phyloP scores from a whole-genome alignment of 2,797 vertebrate genomes.

The Sebastes nivosus region DNA sequence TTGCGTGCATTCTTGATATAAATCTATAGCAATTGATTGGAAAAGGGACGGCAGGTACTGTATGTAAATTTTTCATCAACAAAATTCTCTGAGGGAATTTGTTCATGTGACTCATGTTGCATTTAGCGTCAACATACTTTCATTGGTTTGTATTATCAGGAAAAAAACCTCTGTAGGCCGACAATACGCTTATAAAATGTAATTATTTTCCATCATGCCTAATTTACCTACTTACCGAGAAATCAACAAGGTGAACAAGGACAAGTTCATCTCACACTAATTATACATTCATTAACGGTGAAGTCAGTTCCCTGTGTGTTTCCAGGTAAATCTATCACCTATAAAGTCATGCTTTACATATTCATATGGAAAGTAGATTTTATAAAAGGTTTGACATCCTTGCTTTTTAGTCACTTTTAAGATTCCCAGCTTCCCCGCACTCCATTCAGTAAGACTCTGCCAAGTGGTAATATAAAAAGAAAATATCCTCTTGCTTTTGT shows the following conservation, averaged over 20 bases:
- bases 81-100: background rate
- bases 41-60: background rate
- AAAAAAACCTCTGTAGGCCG: background rate
- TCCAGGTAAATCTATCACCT: background rate
- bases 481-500: conserved; percentile 57
- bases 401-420: conserved; percentile 14
- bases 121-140: background rate
- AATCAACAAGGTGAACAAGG: background rate
- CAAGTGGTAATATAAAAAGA: conserved; percentile 40
- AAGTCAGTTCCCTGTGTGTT: background rate
- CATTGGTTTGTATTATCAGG: background rate
- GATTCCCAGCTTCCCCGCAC: conserved; percentile 7
- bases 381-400: background rate
- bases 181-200: background rate
- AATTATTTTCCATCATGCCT: background rate
- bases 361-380: background rate
- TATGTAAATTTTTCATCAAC: background rate
- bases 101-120: background rate
- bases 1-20: background rate
- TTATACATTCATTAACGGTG: background rate
- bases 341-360: background rate
- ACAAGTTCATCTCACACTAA: background rate
- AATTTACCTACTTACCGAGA: background rate
- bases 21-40: background rate
- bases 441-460: conserved; percentile 42